Evolutionary conservation across 2,113 vertebrate species (phyloP).

Genomic region (Podiceps cristatus): DNA sequence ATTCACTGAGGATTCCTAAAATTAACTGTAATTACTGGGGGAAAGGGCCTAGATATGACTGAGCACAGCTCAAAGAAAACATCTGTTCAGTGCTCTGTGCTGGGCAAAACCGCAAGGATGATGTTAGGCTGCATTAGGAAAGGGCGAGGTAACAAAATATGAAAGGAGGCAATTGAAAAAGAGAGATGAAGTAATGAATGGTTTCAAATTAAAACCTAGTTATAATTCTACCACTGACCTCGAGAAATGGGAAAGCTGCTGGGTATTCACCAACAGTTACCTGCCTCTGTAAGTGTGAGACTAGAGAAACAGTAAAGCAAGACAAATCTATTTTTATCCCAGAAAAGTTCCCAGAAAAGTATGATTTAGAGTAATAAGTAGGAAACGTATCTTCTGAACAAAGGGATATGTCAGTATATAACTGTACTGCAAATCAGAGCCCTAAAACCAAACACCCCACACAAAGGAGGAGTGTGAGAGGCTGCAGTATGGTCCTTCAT

Average conservation of each 20-base stretch:
- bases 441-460: neutral
- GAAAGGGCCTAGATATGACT: conserved; percentile 19
- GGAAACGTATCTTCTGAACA: neutral
- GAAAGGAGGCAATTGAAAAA: neutral
- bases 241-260: neutral
- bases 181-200: conserved; percentile 14
- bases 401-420: neutral
- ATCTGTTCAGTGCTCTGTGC: conserved; percentile 26
- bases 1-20: conserved; percentile 56
- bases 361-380: neutral
- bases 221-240: neutral
- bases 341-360: neutral
- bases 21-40: conserved; percentile 60
- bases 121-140: neutral
- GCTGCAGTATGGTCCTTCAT: neutral
- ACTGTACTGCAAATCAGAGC: neutral
- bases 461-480: neutral
- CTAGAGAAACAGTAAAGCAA: neutral
- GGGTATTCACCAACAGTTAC: neutral
- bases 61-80: conserved; percentile 49
- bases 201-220: neutral
- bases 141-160: conserved; percentile 2
- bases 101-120: neutral
- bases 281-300: neutral
- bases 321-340: neutral